Conservation (phyloP, 2,888 invertebrate species). For the Rhimphoctona megacephalus region DNA sequence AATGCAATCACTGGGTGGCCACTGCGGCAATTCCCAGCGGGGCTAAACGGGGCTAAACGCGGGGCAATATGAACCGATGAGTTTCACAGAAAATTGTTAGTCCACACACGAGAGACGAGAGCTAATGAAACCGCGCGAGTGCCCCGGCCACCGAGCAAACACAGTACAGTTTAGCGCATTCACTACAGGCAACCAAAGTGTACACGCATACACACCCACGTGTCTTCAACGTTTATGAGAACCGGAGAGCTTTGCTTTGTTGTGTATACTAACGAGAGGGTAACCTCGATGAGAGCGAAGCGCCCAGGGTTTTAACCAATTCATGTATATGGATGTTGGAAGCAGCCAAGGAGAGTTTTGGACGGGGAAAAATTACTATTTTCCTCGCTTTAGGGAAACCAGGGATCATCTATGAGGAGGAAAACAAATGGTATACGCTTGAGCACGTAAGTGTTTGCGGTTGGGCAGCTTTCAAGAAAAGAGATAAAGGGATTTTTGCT, state of each 20-base stretch:
- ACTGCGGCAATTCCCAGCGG: conserved; percentile 10
- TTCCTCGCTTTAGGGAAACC: neutral
- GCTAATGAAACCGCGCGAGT: conserved; percentile 65
- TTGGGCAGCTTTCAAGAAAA: neutral
- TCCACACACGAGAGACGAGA: conserved; percentile 16
- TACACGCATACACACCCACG: neutral
- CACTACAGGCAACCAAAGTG: conserved; percentile 38
- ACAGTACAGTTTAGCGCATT: conserved; percentile 51
- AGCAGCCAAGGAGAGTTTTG: neutral
- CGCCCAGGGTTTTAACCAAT: conserved; percentile 34
- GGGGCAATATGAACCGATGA: conserved; percentile 27
- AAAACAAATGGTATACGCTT: neutral
- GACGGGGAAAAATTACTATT: neutral
- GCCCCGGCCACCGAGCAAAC: conserved; percentile 51
- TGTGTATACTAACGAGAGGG: conserved; percentile 55
- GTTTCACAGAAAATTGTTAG: conserved; percentile 50
- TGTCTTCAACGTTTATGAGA: conserved; percentile 13
- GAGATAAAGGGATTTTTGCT: neutral
- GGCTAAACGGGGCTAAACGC: neutral
- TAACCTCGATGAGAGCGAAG: conserved; percentile 11
- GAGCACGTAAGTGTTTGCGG: neutral
- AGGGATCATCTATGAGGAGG: conserved; percentile 1
- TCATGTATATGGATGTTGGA: conserved; percentile 33
- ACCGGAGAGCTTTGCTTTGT: conserved; percentile 30
- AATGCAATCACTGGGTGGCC: conserved; percentile 4